These are phyloP conservation scores for Tenthredo notha DNA, from an alignment of 2,888 invertebrate species.

Conservation along the genomic window DNA sequence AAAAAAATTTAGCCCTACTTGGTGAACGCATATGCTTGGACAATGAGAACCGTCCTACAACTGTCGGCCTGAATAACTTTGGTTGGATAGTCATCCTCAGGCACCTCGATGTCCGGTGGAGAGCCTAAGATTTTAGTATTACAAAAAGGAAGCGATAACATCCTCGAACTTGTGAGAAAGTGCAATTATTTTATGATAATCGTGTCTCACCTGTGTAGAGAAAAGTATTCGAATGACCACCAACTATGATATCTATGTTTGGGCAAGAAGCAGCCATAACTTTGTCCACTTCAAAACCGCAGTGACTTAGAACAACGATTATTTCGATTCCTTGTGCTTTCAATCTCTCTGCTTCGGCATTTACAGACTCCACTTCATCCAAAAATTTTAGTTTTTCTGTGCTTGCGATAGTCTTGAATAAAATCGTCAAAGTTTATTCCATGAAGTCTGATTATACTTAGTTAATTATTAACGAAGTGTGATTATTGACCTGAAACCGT, in stretches of 20 bases:
- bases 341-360: slow-evolving; percentile 84
- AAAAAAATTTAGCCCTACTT: slow-evolving; percentile 73
- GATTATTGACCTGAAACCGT: neutral
- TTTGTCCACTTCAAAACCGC: slow-evolving; percentile 86
- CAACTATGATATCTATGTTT: slow-evolving; percentile 90
- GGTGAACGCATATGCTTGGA: slow-evolving; percentile 88
- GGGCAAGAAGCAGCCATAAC: slow-evolving; percentile 84
- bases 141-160: neutral
- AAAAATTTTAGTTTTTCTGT: slow-evolving; percentile 85
- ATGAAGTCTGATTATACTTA: neutral
- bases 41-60: slow-evolving; percentile 83
- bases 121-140: neutral
- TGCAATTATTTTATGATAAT: slow-evolving; percentile 37
- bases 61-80: slow-evolving; percentile 82
- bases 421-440: neutral
- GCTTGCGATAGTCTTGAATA: slow-evolving; percentile 82
- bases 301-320: slow-evolving; percentile 90
- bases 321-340: slow-evolving; percentile 85
- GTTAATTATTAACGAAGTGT: neutral
- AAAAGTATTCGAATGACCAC: slow-evolving; percentile 91
- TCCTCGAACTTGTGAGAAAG: slow-evolving; percentile 43
- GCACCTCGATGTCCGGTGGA: slow-evolving; percentile 73
- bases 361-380: slow-evolving; percentile 85
- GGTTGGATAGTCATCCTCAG: slow-evolving; percentile 86
- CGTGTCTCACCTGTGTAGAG: slow-evolving; percentile 81